Percentiles rank a stretch among this genome's conserved stretches.
Evolutionary conservation across 2,113 vertebrate species (phyloP).

Genomic region (Dendropsophus ebraccatus): DNA sequence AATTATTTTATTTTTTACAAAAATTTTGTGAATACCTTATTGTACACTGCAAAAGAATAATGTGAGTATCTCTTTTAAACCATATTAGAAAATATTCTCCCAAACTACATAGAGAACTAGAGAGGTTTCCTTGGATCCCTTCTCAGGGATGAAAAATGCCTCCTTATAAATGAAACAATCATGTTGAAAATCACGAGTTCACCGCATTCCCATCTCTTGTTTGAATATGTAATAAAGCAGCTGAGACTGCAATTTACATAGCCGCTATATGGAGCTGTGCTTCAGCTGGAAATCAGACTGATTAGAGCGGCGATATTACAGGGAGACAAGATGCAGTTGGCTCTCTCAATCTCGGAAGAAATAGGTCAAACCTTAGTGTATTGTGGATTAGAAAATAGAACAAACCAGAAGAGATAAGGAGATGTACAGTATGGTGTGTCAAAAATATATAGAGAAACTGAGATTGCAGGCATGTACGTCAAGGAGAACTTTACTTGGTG

Average conservation of each 20-base stretch:
- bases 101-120: conserved; percentile 14
- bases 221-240: conserved; percentile 52
- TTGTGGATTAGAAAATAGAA: conserved; percentile 37
- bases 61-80: conserved; percentile 5
- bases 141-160: conserved; percentile 53
- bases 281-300: conserved; percentile 47
- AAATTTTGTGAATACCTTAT: not conserved
- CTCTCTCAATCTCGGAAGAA: conserved; percentile 25
- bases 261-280: conserved; percentile 28
- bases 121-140: conserved; percentile 50
- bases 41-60: too few species aligned
- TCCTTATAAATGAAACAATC: conserved; percentile 47
- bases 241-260: conserved; percentile 51
- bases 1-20: not conserved
- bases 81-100: conserved; percentile 4
- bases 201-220: conserved; percentile 33
- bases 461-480: not conserved
- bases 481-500: not conserved
- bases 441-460: conserved; percentile 5
- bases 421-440: conserved; percentile 11
- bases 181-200: conserved; percentile 37
- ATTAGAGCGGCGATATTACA: conserved; percentile 45
- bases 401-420: conserved; percentile 16
- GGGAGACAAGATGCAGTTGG: conserved; percentile 37
- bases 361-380: conserved; percentile 41